Percentiles rank a stretch among this genome's conserved stretches.
Evolutionary conservation across 2,797 vertebrate species (phyloP).

Genomic region (Cetoscarus ocellatus): DNA sequence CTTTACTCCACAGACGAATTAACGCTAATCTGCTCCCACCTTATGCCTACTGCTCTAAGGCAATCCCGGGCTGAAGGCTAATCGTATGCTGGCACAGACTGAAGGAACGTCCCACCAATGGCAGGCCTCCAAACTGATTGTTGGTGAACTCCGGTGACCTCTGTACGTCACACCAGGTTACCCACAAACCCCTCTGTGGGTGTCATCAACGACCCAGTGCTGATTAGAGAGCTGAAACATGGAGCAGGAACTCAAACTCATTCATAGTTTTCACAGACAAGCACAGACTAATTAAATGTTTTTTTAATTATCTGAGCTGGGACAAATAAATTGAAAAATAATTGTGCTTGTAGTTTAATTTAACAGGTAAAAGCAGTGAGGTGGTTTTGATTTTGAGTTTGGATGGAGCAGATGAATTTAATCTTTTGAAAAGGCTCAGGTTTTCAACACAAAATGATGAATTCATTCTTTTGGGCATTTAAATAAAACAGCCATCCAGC

Average conservation of each 20-base stretch:
- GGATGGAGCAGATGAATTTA: neutral
- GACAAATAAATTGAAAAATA: neutral
- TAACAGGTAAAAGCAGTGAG: neutral
- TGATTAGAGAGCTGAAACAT: neutral
- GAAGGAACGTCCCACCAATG: conserved; percentile 33
- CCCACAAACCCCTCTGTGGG: conserved; percentile 7
- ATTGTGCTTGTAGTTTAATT: neutral
- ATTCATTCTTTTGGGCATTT: neutral
- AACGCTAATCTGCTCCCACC: conserved; percentile 69
- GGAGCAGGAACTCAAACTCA: conserved; percentile 3
- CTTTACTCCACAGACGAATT: conserved; percentile 50
- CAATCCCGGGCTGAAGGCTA: conserved; percentile 47
- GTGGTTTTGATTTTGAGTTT: neutral
- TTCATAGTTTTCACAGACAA: conserved; percentile 1
- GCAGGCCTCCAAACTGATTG: conserved; percentile 17
- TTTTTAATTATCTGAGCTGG: neutral
- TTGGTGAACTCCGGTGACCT: conserved; percentile 50
- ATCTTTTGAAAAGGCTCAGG: neutral
- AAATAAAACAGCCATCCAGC: neutral
- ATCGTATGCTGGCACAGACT: conserved; percentile 35
- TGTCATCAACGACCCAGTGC: neutral
- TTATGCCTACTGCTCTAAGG: conserved; percentile 56
- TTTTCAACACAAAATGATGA: neutral
- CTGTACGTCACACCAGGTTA: conserved; percentile 38
- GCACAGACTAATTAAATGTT: neutral